Evolutionary conservation across 35 echinoderm and acorn worm species (phyloP), one percentile per base, ranked within the genome.

Genomic region (Diadema setosum): DNA sequence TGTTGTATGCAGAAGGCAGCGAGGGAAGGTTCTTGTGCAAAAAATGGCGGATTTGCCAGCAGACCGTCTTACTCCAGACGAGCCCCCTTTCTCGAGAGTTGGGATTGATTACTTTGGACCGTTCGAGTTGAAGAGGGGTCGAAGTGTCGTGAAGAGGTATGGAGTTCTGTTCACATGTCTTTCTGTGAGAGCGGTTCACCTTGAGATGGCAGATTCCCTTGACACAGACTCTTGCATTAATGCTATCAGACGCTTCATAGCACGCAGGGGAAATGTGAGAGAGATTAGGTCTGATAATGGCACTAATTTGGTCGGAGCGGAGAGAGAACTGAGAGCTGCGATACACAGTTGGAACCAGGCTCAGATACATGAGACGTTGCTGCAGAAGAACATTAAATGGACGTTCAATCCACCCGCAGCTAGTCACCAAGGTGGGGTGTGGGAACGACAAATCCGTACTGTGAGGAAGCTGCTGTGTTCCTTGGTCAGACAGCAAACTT

Each of bases 221-320:
- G 70, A 92, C 39, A 92, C 90, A 76, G 90, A 92, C 33, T 92
- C 90, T 29, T 92, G 80, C 34, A 42, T 92, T n/a, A 87, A 92
- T 37, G 80, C 80, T 2, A 11, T 82, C 2, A 1, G 24, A 4
- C 36, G 80, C 12, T 82, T 82, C 45, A 83, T 83, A 3, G 21
- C 42, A 11, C 24, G 81, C 5, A 80, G 89, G 46, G 89, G 89
- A 2, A 15, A 26, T 5, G 65, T 83, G 32, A 27, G 83, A 23
- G 33, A 29, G 31, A 91, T 90, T 26, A 33, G 42, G 4, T 34
- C 34, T 31, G 89, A 91, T 30, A 91, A 91, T 59, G 83, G 89
- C 2, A 78, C 45, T 1, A 91, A 91, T 58, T 86, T 91, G 12
- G 39, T 25, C 16, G 61, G 85, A 25, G 85, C 65, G 17, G 41